Base-by-base conservation (phyloP, 2,888 invertebrate species). In the Scaptomyza polygonia region DNA sequence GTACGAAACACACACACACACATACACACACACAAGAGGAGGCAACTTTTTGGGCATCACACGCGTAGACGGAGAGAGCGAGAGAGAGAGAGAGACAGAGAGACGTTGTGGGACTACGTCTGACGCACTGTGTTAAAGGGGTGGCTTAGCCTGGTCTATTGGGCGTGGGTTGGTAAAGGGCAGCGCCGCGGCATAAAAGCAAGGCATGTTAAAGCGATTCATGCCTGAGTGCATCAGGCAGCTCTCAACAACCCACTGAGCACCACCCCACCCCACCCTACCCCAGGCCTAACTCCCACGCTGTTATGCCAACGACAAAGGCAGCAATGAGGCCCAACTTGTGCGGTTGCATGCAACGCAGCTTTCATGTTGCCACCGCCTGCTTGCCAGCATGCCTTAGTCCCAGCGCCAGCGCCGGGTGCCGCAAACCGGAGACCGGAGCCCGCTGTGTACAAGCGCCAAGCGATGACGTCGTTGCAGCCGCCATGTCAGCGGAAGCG, bases 401-500 rank as follows among this genome's bases (percentile, higher is more conserved):
- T 43, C 34, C 9, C 36, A 12, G 7, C 40, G 40, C 16, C 32
- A 0, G 14, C 11, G 18, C 39, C 9, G 11, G 8, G 29, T 14
- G 16, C 4, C 16, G n/a, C 40, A 11, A 14, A 43, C 32, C 25
- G 9, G 18, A 16, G 21, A 39, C 21, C 44, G 39, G 30, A 30
- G 43, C 25, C 64, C 58, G 71, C 58, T 72, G 66, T 62, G 62
- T 71, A 29, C 49, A 47, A 48, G 48, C 48, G 48, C 32, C 48
- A 48, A 48, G 25, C 32, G 57, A 47, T 43, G 53, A 44, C 64
- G 74, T 61, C 56, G 67, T 63, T 74, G 67, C 72, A 69, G 84
- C 77, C 74, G 83, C 76, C 77, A 75, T 86, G 80, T 86, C 77
- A 86, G 73, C 86, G 86, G 83, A 86, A 86, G 67, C 85, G 86